Conservation (phyloP, 30 jellyfish, hydroid and myxozoan genomes). For the Aurelia coerulea region DNA sequence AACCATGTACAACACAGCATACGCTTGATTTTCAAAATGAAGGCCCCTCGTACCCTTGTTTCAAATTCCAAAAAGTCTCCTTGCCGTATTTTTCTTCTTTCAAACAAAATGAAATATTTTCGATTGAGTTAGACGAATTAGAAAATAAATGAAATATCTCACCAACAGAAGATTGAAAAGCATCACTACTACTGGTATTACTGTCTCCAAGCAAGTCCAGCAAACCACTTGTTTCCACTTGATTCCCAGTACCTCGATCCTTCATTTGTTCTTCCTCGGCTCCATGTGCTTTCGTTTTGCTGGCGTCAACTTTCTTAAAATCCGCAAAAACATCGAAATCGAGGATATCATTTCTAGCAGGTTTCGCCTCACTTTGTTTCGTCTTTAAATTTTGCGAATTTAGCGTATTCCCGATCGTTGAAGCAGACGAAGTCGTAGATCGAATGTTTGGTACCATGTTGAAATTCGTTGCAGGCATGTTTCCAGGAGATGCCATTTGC, state of each 20-base stretch:
- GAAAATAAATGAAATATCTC: too few species aligned
- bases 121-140: too few species aligned
- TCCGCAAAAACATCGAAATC: conserved; percentile 64
- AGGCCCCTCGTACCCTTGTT: too few species aligned
- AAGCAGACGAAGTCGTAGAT: conserved; percentile 31
- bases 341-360: conserved; percentile 26
- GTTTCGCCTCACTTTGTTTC: conserved; percentile 7
- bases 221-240: neutral
- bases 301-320: conserved; percentile 55
- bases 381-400: conserved; percentile 21
- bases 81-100: too few species aligned
- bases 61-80: too few species aligned
- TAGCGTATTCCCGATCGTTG: conserved; percentile 1
- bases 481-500: conserved; percentile 10
- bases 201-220: conserved; percentile 1
- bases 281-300: neutral
- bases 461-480: conserved; percentile 1
- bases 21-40: too few species aligned
- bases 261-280: neutral
- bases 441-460: conserved; percentile 11
- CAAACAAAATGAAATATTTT: too few species aligned
- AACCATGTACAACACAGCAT: too few species aligned
- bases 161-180: too few species aligned
- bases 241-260: neutral
- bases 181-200: too few species aligned